phyloP scores from a whole-genome alignment of 2,888 invertebrate species.

The Calephelis perditalis region DNA sequence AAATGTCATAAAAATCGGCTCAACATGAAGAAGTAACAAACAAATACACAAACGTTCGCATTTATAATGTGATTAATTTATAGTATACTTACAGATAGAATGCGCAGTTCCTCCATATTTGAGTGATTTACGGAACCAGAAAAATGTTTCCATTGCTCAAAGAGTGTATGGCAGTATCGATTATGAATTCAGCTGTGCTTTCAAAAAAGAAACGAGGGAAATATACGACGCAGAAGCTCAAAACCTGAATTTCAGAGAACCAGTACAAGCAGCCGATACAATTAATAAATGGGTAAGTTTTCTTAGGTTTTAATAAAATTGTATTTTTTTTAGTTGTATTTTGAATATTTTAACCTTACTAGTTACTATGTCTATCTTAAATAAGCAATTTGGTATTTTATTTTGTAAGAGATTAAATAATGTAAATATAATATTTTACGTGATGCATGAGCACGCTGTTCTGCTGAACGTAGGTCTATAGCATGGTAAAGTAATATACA shows the following conservation, averaged over 20 bases:
- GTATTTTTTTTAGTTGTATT: background rate
- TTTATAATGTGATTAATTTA: no score
- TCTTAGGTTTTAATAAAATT: background rate
- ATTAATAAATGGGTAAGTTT: slow-evolving; percentile 33
- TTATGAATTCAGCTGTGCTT: slow-evolving; percentile 26
- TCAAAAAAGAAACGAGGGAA: slow-evolving; percentile 24
- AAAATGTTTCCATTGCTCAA: slow-evolving; percentile 30
- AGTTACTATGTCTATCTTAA: background rate
- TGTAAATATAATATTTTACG: no score
- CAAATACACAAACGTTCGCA: no score
- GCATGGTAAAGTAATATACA: no score
- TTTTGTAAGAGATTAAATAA: no score
- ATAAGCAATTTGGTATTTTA: no score
- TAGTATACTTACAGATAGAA: slow-evolving; percentile 23
- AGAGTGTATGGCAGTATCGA: slow-evolving; percentile 28
- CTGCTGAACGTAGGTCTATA: no score
- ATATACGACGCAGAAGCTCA: slow-evolving; percentile 30
- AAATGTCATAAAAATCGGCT: no score
- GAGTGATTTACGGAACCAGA: slow-evolving; percentile 25
- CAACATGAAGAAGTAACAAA: no score
- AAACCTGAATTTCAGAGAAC: slow-evolving; percentile 31
- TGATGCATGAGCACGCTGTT: no score
- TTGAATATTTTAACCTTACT: background rate
- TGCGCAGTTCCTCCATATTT: slow-evolving; percentile 26
- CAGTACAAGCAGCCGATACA: slow-evolving; percentile 24